These are phyloP conservation scores for Miniopterus natalensis DNA, from an alignment of 2,113 vertebrate species.

Conservation along the genomic window DNA sequence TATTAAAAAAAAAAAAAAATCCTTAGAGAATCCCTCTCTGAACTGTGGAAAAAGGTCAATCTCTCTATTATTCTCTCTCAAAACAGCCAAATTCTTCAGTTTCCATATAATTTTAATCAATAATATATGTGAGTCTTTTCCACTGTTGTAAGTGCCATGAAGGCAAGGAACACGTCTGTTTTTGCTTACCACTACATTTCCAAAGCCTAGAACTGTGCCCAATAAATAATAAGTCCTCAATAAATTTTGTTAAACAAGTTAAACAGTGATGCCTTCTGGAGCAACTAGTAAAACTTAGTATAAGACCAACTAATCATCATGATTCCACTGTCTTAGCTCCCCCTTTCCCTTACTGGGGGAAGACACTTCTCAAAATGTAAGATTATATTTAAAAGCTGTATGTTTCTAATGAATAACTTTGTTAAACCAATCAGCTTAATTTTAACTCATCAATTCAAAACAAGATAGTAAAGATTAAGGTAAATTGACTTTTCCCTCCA, in stretches of 20 bases:
- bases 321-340: background rate
- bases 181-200: background rate
- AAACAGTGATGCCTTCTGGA: background rate
- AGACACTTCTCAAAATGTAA: background rate
- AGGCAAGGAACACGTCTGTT: background rate
- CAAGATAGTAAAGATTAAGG: background rate
- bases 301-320: background rate
- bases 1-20: too few species aligned
- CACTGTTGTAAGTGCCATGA: background rate
- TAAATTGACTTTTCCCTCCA: background rate
- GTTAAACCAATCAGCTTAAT: conserved; percentile 41
- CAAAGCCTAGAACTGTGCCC: background rate
- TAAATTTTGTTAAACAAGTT: conserved; percentile 30
- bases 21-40: background rate
- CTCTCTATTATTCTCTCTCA: background rate
- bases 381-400: background rate
- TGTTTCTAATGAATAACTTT: conserved; percentile 2
- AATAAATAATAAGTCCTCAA: background rate
- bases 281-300: background rate
- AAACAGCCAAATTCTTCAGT: background rate
- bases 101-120: conserved; percentile 6
- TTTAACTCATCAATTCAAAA: conserved; percentile 39
- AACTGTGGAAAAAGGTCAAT: conserved; percentile 6
- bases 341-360: background rate
- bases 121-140: background rate